Conservation (phyloP, 2,797 vertebrate species). For the Liparis tanakae region DNA sequence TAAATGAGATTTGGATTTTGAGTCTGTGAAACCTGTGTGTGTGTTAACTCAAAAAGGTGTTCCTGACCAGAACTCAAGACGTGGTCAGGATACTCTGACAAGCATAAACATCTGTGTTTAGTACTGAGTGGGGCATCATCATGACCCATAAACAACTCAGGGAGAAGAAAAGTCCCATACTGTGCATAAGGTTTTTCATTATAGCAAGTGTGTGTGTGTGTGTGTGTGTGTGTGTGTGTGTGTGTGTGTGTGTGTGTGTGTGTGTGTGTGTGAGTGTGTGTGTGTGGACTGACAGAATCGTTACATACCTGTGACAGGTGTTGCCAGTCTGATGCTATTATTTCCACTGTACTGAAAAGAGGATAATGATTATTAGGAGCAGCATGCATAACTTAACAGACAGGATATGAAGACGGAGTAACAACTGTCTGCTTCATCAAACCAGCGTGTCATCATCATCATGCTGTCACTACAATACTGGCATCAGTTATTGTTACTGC, state of each 20-base stretch:
- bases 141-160: conserved; percentile 17
- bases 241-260: neutral
- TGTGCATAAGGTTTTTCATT: conserved; percentile 10
- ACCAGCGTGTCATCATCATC: conserved; percentile 11
- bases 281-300: neutral
- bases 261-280: neutral
- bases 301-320: conserved; percentile 65
- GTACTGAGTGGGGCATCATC: conserved; percentile 23
- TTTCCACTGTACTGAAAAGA: conserved; percentile 17
- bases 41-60: neutral
- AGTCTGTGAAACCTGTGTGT: conserved; percentile 16
- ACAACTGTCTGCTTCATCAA: conserved; percentile 20
- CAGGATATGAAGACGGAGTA: neutral
- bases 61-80: neutral
- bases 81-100: conserved; percentile 11
- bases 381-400: neutral
- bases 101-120: conserved; percentile 5
- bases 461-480: neutral
- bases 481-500: neutral
- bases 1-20: conserved; percentile 17
- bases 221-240: neutral
- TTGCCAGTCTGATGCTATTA: conserved; percentile 45
- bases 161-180: conserved; percentile 38
- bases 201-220: neutral
- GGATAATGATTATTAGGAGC: conserved; percentile 42